phyloP scores from a whole-genome alignment of 2,888 invertebrate species.

The Drosophila planitibia region DNA sequence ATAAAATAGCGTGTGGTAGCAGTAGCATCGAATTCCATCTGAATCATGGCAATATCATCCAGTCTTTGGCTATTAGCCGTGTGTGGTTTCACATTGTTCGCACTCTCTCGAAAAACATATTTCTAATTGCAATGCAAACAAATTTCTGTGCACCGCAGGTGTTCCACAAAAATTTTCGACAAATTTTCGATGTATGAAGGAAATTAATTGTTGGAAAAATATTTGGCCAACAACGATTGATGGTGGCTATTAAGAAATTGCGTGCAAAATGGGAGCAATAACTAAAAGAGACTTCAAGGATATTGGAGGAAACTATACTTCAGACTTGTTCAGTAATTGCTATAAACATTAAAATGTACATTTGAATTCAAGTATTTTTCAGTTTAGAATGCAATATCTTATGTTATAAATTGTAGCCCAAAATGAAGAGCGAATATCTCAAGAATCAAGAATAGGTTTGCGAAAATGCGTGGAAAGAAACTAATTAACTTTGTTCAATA shows the following conservation, averaged over 20 bases:
- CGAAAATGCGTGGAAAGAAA: background rate
- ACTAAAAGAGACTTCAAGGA: background rate
- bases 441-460: background rate
- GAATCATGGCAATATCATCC: conserved; percentile 1
- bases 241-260: conserved; percentile 19
- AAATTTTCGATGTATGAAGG: conserved; percentile 50
- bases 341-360: background rate
- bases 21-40: conserved; percentile 46
- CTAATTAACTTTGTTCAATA: background rate
- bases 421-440: background rate
- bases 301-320: background rate
- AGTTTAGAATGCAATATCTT: background rate
- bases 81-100: conserved; percentile 23
- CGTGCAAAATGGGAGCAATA: background rate
- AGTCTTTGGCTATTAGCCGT: conserved; percentile 12
- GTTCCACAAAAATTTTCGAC: conserved; percentile 39
- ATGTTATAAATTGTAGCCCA: background rate
- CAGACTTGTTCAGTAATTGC: background rate
- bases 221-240: conserved; percentile 60
- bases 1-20: conserved; percentile 76
- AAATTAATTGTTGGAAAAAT: conserved; percentile 70
- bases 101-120: conserved; percentile 27
- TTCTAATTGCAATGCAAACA: conserved; percentile 78
- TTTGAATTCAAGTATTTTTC: background rate
- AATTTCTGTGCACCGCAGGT: conserved; percentile 53